Evolutionary conservation across 1,140 invertebrate species (phyloP).

Genomic region (Melanaphis sacchari): DNA sequence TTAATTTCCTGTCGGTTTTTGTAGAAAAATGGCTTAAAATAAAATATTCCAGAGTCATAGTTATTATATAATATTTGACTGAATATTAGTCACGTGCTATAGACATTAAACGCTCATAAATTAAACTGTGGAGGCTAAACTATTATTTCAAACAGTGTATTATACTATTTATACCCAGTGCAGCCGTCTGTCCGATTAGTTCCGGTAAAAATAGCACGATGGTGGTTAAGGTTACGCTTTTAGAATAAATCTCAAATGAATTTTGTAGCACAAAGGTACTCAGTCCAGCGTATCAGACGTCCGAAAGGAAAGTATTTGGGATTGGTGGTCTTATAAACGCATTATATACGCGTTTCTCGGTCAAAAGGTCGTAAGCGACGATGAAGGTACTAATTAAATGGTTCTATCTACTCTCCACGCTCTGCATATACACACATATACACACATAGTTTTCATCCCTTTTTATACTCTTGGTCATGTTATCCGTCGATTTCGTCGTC

Average conservation of each 20-base stretch:
- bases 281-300: neutral
- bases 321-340: neutral
- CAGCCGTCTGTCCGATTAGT: neutral
- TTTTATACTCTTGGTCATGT: neutral
- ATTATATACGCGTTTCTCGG: neutral
- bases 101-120: neutral
- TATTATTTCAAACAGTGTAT: neutral
- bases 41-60: neutral
- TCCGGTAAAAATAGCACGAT: neutral
- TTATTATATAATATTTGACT: neutral
- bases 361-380: neutral
- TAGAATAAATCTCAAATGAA: neutral
- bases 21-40: neutral
- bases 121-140: neutral
- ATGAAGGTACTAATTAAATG: neutral
- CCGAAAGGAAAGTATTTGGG: neutral
- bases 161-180: neutral
- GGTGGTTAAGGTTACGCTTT: neutral
- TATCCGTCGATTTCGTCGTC: neutral
- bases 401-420: neutral
- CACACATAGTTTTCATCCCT: neutral
- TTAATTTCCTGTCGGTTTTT: neutral
- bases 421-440: neutral
- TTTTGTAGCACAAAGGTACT: neutral
- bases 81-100: neutral